Conservation (phyloP, 2,888 invertebrate genomes). For the Agonopterix arenella region DNA sequence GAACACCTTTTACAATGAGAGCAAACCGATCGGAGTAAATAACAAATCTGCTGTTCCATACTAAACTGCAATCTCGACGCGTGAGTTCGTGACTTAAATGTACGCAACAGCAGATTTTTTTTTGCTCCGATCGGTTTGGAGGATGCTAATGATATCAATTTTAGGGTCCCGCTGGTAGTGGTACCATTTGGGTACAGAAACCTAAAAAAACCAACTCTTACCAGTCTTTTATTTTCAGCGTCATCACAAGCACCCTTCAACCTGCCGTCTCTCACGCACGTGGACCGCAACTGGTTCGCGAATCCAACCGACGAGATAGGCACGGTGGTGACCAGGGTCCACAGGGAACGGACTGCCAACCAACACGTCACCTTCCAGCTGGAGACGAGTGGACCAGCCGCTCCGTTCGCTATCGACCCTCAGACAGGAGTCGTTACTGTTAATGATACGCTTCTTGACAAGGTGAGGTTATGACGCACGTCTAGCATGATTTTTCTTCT, state of each 20-base stretch:
- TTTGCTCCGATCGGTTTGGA: too few relatives aligned
- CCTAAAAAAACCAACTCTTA: background rate
- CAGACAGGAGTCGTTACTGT: slow-evolving; percentile 86
- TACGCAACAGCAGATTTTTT: too few relatives aligned
- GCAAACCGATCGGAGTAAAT: too few relatives aligned
- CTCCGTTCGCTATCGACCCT: slow-evolving; percentile 87
- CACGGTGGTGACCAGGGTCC: slow-evolving; percentile 81
- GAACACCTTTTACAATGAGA: too few relatives aligned
- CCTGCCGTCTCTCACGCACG: slow-evolving; percentile 82
- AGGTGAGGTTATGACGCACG: slow-evolving; percentile 61
- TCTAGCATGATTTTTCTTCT: too few relatives aligned
- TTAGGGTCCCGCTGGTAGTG: too few relatives aligned
- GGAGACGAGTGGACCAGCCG: slow-evolving; percentile 76
- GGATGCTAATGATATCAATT: too few relatives aligned
- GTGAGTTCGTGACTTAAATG: too few relatives aligned
- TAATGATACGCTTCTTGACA: slow-evolving; percentile 85
- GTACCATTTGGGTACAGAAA: too few relatives aligned
- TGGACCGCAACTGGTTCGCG: slow-evolving; percentile 86
- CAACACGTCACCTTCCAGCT: slow-evolving; percentile 81
- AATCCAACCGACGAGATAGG: slow-evolving; percentile 84
- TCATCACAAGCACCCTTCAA: slow-evolving; percentile 72
- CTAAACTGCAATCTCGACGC: too few relatives aligned
- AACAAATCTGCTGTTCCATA: too few relatives aligned
- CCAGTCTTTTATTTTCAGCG: slow-evolving; percentile 29
- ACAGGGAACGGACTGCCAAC: slow-evolving; percentile 80